A percentile compares a stretch with the other conserved stretches of the same genome.
Conservation (phyloP, 1,140 invertebrate genomes). For the Cryptotermes secundus region DNA sequence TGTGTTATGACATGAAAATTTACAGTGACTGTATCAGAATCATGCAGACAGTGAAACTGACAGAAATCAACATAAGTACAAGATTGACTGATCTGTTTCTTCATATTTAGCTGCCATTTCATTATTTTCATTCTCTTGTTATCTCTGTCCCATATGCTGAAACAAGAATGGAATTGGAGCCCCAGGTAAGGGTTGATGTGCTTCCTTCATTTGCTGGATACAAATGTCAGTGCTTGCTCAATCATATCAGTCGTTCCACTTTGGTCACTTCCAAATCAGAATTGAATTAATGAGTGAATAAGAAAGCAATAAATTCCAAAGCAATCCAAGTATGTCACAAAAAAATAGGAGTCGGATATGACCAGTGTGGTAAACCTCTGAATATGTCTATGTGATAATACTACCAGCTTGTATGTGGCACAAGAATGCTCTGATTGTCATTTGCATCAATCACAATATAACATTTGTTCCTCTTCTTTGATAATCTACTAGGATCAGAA, state of each 20-base stretch:
- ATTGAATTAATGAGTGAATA: too few species aligned
- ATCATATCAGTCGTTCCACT: conserved; percentile 11
- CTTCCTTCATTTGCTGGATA: background rate
- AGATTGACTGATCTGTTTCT: background rate
- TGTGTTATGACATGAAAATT: too few species aligned
- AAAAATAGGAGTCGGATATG: background rate
- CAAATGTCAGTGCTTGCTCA: background rate
- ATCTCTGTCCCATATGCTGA: conserved; percentile 3
- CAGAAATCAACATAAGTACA: background rate
- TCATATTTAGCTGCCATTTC: conserved; percentile 16
- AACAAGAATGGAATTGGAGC: conserved; percentile 1
- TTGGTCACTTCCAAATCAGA: background rate
- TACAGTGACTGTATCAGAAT: too few species aligned
- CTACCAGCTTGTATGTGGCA: background rate
- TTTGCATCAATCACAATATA: background rate
- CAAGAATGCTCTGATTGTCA: background rate
- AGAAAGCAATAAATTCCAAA: too few species aligned
- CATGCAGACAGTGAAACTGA: background rate
- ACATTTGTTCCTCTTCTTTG: too few species aligned
- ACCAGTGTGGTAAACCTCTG: background rate
- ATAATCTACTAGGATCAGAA: too few species aligned
- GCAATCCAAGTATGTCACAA: too few species aligned
- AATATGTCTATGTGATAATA: background rate
- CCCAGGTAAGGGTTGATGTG: conserved; percentile 1
- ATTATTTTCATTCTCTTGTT: conserved; percentile 15